Conservation (phyloP, 2,888 invertebrate genomes). For the Rotaria magnacalcarata region DNA sequence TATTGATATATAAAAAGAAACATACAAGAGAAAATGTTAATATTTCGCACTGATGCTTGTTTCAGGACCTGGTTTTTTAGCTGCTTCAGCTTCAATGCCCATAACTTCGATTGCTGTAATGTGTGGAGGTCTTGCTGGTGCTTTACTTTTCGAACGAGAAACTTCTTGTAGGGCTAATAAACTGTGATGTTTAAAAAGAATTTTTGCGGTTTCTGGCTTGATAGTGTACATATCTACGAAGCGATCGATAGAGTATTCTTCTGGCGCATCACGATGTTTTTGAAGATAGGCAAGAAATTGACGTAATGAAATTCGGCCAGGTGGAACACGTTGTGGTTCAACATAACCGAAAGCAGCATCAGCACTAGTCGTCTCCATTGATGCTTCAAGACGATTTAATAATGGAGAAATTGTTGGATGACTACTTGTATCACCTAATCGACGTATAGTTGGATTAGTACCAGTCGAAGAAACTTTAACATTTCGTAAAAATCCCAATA, state of each 20-base stretch:
- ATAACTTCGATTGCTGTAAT: neutral
- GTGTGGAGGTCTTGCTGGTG: neutral
- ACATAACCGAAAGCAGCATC: slow-evolving; percentile 12
- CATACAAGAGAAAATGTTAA: neutral
- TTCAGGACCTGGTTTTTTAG: neutral
- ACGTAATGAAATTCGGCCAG: slow-evolving; percentile 4
- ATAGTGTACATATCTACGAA: neutral
- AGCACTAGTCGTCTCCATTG: neutral
- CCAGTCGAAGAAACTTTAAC: neutral
- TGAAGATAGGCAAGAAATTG: slow-evolving; percentile 32
- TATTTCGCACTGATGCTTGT: neutral
- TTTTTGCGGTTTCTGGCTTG: neutral
- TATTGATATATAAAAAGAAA: no score
- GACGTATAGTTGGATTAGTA: neutral
- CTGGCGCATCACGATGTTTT: neutral
- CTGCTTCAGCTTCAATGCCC: neutral
- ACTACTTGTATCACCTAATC: neutral
- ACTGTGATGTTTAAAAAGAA: neutral
- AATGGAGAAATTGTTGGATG: neutral
- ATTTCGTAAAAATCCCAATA: neutral
- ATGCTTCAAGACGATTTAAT: neutral
- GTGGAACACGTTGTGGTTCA: neutral
- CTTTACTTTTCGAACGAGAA: neutral
- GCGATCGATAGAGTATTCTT: neutral
- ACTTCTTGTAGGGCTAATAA: neutral